Evolutionary conservation across 1,140 invertebrate species (phyloP), one percentile per base, ranked within the genome.

Genomic region (Drosophila nannoptera): DNA sequence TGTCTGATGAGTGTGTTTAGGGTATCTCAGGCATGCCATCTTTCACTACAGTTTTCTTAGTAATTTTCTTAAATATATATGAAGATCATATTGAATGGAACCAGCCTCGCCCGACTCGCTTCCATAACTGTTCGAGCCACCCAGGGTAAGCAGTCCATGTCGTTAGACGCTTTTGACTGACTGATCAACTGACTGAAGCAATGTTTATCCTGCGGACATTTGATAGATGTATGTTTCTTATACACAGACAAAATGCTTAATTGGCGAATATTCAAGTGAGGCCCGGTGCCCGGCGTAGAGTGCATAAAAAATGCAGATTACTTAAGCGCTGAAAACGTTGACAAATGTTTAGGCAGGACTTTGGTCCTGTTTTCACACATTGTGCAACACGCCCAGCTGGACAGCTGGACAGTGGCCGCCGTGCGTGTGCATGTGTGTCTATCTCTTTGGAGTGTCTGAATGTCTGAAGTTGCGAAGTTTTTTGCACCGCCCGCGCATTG

Each of bases 351-450:
- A 73, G 73, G 73, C 80, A 83, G 80, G 80, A 83, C 73, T 86
- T 69, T 86, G 80, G 77, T 83, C 80, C 80, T 83, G 80, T 83
- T 83, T 83, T 83, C 80, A 86, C 80, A 83, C 80, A 76, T 83
- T 86, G 80, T 84, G 80, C 80, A 83, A 83, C 81, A 86, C 73
- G 60, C 69, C 66, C 46, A 45, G 43, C 8, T n/a, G 33, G 62
- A 64, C 49, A 52, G 14, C 48, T 12, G 43, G 29, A 69, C 59
- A 50, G 46, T 12, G 49, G 32, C 16, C 22, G 12, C 14, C 7
- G 35, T 59, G 36, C 4, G 0, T 38, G 36, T 50, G 12, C 22
- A 40, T 50, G 22, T 61, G 6, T 43, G 12, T 61, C 4, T 50
- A 32, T 45, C 22, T 1, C 3, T 22, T 22, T 22, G 22, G 22